Percentiles rank a stretch among this genome's conserved stretches.
These are phyloP conservation scores for Bombyx huttoni DNA, from an alignment of 2,888 invertebrate genomes.

Conservation along the genomic window DNA sequence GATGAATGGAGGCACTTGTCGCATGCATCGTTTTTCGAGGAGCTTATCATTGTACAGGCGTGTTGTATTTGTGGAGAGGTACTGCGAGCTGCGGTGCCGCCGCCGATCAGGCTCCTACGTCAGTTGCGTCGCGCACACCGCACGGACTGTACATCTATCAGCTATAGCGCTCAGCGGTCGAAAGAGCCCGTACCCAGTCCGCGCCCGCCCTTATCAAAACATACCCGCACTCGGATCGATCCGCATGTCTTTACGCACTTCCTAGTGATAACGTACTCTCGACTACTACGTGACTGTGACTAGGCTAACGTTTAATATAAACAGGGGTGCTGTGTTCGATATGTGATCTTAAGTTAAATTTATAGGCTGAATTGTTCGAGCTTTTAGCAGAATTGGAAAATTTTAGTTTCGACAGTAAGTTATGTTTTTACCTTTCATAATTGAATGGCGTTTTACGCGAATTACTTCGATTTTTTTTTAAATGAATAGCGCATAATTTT, in stretches of 20 bases:
- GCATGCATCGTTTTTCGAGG: constrained; percentile 19
- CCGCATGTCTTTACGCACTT: constrained; percentile 43
- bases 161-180: constrained; percentile 6
- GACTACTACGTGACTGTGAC: constrained; percentile 44
- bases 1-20: constrained; percentile 56
- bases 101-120: constrained; percentile 1
- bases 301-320: constrained; percentile 30
- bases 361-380: constrained; percentile 1
- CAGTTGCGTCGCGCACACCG: constrained; percentile 60
- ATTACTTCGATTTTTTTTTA: no score
- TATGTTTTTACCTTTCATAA: neutral
- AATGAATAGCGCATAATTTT: no score
- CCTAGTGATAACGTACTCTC: constrained; percentile 37
- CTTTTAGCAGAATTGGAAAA: neutral
- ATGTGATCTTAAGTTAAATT: constrained; percentile 22
- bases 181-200: constrained; percentile 10
- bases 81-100: constrained; percentile 1
- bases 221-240: constrained; percentile 59
- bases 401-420: neutral
- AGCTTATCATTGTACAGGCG: constrained; percentile 15
- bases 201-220: constrained; percentile 47
- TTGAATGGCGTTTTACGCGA: neutral
- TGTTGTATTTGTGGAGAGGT: neutral
- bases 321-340: constrained; percentile 36
- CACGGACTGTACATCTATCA: constrained; percentile 22